Percentiles rank a stretch among this genome's conserved stretches.
Evolutionary conservation across 2,797 vertebrate species (phyloP).

Genomic region (Cyclopterus lumpus): DNA sequence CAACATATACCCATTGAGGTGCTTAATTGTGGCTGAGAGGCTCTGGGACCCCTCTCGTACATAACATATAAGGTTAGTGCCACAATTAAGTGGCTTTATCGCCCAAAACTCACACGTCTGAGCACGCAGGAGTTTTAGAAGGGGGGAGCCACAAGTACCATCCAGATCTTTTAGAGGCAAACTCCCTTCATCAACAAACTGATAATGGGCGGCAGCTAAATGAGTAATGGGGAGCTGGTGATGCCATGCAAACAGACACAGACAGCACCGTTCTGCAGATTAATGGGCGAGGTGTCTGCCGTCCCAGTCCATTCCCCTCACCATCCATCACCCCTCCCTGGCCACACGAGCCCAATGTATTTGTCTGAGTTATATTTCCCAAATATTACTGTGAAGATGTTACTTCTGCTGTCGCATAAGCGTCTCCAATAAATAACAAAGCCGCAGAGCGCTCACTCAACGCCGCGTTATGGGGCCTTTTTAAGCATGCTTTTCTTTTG

Average conservation of each 20-base stretch:
- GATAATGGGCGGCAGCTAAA: conserved; percentile 73
- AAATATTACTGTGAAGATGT: conserved; percentile 63
- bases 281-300: conserved; percentile 75
- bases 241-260: conserved; percentile 78
- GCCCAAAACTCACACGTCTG: conserved; percentile 50
- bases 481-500: conserved; percentile 32
- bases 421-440: conserved; percentile 64
- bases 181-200: conserved; percentile 72
- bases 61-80: conserved; percentile 57
- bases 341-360: conserved; percentile 57
- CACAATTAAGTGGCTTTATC: conserved; percentile 62
- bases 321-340: conserved; percentile 73
- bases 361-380: conserved; percentile 64
- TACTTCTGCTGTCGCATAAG: conserved; percentile 48
- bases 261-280: conserved; percentile 72
- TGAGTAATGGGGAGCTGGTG: conserved; percentile 73
- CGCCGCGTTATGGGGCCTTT: conserved; percentile 55
- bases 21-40: conserved; percentile 45
- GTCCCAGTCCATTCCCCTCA: conserved; percentile 59
- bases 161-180: conserved; percentile 67
- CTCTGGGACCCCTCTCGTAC: conserved; percentile 25
- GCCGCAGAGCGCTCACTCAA: conserved; percentile 37
- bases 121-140: conserved; percentile 57
- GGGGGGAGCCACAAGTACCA: conserved; percentile 59
- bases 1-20: conserved; percentile 21